Conservation (phyloP, 2,113 vertebrate genomes). For the Neogale vison region DNA sequence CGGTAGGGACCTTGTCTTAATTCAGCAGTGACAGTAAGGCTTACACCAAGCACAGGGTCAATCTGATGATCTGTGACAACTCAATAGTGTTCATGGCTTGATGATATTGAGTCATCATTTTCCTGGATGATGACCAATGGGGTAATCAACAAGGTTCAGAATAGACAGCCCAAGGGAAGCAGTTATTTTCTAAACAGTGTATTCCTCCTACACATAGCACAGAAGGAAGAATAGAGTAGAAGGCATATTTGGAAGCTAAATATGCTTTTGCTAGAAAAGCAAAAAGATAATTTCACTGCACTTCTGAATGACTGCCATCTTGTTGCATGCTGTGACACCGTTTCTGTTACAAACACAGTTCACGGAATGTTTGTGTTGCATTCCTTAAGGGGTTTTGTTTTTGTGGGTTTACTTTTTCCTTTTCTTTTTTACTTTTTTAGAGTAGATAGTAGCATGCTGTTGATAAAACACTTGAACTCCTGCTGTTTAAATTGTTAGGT, state of each 20-base stretch:
- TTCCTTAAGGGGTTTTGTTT: slow-evolving; percentile 53
- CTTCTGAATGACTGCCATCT: slow-evolving; percentile 5
- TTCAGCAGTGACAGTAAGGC: background rate
- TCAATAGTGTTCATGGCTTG: background rate
- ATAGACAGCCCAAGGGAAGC: background rate
- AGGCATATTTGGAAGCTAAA: background rate
- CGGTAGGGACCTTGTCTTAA: background rate
- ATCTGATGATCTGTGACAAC: background rate
- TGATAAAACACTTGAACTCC: slow-evolving; percentile 58
- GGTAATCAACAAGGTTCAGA: background rate
- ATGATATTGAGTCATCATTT: background rate
- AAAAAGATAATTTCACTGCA: background rate
- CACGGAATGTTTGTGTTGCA: background rate
- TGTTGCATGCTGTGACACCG: background rate
- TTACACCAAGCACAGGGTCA: background rate
- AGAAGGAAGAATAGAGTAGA: background rate
- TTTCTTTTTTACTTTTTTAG: background rate
- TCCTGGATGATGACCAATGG: background rate
- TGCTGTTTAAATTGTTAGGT: slow-evolving; percentile 63
- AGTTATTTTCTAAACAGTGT: background rate
- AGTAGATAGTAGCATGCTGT: slow-evolving; percentile 29
- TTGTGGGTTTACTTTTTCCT: background rate
- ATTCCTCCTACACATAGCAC: background rate
- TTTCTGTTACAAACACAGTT: slow-evolving; percentile 24
- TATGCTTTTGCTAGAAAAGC: background rate